A percentile compares a stretch with the other conserved stretches of the same genome.
These are phyloP conservation scores for Sorex maritimensis DNA, from an alignment of 2,797 vertebrate species.

Conservation along the genomic window DNA sequence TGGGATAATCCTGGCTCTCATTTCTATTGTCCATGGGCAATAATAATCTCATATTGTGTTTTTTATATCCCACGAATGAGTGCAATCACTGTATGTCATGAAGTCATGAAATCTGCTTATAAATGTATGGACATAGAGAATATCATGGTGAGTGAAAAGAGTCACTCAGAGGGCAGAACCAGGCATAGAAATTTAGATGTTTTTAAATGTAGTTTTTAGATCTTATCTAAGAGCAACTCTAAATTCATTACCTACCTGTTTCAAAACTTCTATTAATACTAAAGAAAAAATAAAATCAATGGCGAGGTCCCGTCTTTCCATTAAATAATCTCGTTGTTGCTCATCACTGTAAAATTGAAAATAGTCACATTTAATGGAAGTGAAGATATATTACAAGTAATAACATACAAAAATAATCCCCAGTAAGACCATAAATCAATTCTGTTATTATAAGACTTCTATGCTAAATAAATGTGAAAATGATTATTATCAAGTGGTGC, in stretches of 20 bases:
- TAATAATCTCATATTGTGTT: too few relatives aligned
- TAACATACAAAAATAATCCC: background rate
- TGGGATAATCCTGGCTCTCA: too few relatives aligned
- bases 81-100: too few relatives aligned
- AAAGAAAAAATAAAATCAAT: conserved; percentile 99
- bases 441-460: background rate
- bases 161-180: too few relatives aligned
- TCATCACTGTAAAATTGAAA: conserved; percentile 95
- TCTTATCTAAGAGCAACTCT: conserved; percentile 36
- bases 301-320: conserved; percentile 98
- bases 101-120: too few relatives aligned
- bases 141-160: too few relatives aligned
- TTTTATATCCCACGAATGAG: too few relatives aligned
- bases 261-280: conserved; percentile 99
- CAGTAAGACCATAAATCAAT: background rate
- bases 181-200: background rate
- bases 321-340: conserved; percentile 98
- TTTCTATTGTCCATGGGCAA: too few relatives aligned
- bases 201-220: background rate
- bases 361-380: conserved; percentile 79
- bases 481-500: background rate
- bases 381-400: conserved; percentile 31
- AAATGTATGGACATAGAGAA: too few relatives aligned
- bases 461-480: background rate
- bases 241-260: conserved; percentile 93